phyloP scores from a whole-genome alignment of 2,888 invertebrate species.

The Muscina levida region DNA sequence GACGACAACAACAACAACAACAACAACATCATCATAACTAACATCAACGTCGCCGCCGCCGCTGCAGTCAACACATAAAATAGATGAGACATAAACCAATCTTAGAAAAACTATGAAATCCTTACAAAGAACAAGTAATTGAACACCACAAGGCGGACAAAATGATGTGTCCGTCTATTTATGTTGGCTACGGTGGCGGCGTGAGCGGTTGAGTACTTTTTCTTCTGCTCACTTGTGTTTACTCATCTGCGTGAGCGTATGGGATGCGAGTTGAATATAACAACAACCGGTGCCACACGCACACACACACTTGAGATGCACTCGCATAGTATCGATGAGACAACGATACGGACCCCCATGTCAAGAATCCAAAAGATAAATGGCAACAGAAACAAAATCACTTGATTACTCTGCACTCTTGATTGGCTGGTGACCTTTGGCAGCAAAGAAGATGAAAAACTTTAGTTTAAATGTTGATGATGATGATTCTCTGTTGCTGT shows the following conservation, averaged over 20 bases:
- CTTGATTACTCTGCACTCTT: slow-evolving; percentile 3
- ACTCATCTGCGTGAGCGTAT: too few species aligned
- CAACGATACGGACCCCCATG: too few species aligned
- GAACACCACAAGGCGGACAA: background rate
- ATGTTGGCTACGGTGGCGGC: background rate
- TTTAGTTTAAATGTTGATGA: too few species aligned
- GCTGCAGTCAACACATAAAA: background rate
- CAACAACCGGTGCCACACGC: background rate
- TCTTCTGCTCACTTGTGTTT: too few species aligned
- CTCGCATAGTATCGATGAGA: background rate
- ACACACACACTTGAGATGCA: background rate
- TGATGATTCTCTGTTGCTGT: too few species aligned
- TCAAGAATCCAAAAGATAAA: background rate
- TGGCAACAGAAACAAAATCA: background rate
- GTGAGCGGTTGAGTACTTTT: too few species aligned
- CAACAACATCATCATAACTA: background rate
- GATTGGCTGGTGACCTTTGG: slow-evolving; percentile 15
- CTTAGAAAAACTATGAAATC: slow-evolving; percentile 4
- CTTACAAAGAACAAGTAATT: background rate
- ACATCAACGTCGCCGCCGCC: background rate
- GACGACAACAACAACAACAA: background rate
- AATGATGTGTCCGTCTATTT: background rate
- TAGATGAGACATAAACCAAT: slow-evolving; percentile 4
- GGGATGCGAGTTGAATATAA: too few species aligned
- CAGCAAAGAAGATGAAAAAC: background rate